Evolutionary conservation across 2,113 vertebrate species (phyloP).

Genomic region (Entelurus aequoreus): DNA sequence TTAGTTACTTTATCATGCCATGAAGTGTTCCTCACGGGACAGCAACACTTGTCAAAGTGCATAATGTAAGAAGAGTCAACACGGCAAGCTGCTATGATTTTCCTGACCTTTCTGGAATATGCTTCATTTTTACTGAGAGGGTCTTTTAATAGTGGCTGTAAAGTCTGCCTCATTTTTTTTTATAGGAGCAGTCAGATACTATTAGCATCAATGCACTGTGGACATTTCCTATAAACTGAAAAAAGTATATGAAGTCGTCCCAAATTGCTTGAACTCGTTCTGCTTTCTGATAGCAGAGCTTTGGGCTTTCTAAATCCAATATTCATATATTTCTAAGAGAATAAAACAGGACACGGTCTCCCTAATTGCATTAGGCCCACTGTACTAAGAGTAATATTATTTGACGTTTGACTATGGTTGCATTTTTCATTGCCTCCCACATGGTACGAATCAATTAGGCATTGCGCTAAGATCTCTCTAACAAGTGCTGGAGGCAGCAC

Average conservation of each 20-base stretch:
- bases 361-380: conserved; percentile 26
- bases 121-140: conserved; percentile 38
- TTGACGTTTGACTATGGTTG: conserved; percentile 43
- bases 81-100: conserved; percentile 36
- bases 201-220: conserved; percentile 21
- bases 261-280: conserved; percentile 30
- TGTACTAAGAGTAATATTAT: conserved; percentile 39
- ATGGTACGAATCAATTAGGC: conserved; percentile 46
- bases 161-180: conserved; percentile 17
- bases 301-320: conserved; percentile 21
- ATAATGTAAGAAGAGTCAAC: conserved; percentile 41
- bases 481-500: conserved; percentile 23
- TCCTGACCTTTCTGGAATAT: conserved; percentile 53
- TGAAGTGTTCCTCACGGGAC: conserved; percentile 60
- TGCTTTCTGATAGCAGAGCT: conserved; percentile 30
- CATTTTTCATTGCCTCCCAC: conserved; percentile 32
- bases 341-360: conserved; percentile 33
- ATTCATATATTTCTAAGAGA: conserved; percentile 39
- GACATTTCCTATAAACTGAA: conserved; percentile 8
- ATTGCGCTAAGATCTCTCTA: conserved; percentile 25
- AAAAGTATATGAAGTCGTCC: conserved; percentile 19
- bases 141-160: conserved; percentile 29
- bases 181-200: conserved; percentile 24
- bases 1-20: conserved; percentile 62
- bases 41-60: conserved; percentile 54